phyloP scores from a whole-genome alignment of 2,113 vertebrate genomes.

The Platycercus adscitus region DNA sequence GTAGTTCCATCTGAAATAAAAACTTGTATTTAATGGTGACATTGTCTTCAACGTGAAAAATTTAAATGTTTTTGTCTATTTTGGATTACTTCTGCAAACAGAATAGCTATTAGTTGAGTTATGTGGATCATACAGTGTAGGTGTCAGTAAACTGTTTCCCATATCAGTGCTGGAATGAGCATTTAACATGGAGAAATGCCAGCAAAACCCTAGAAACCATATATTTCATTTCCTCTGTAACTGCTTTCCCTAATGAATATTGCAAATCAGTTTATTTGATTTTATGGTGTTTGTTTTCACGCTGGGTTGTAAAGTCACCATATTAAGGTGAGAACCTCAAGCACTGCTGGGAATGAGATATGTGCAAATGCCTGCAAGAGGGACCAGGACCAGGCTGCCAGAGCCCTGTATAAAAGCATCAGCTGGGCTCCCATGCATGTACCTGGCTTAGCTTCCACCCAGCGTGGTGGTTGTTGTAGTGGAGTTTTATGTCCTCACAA shows the following conservation, averaged over 20 bases:
- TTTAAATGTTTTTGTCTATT: neutral
- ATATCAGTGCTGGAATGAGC: neutral
- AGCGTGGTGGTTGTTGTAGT: fast-evolving
- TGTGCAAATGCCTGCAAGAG: neutral
- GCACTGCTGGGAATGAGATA: neutral
- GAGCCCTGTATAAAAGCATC: neutral
- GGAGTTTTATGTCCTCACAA: neutral
- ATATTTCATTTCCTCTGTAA: neutral
- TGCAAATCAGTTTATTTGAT: neutral
- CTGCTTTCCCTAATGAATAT: neutral
- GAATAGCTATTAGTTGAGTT: neutral
- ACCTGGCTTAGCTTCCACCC: neutral
- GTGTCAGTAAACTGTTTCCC: neutral
- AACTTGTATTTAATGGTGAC: neutral
- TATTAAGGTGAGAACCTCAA: neutral
- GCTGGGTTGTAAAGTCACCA: fast-evolving
- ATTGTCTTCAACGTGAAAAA: neutral
- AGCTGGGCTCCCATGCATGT: neutral
- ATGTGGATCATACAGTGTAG: neutral
- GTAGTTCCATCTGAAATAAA: neutral
- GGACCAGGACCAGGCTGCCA: neutral
- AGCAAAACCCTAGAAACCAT: neutral
- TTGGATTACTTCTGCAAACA: neutral
- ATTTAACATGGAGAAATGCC: neutral
- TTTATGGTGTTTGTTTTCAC: neutral